Evolutionary conservation across 2,888 invertebrate species (phyloP).

Genomic region (Coremacera marginata): DNA sequence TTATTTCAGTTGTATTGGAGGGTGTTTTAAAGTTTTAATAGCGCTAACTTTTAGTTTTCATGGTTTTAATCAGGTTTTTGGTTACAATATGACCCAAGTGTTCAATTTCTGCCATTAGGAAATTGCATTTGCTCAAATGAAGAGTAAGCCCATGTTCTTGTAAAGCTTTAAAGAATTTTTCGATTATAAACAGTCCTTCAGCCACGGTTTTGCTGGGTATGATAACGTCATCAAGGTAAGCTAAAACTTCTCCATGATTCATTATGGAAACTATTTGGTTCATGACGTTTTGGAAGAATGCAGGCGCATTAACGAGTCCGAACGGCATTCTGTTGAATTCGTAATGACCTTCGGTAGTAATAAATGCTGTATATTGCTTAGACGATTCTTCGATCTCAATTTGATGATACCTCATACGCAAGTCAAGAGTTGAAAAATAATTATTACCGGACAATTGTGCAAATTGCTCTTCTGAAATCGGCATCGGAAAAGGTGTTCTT

Average conservation of each 20-base stretch:
- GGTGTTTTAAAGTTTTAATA: neutral
- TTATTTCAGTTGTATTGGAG: neutral
- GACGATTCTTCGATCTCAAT: slow-evolving; percentile 28
- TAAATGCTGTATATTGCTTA: slow-evolving; percentile 23
- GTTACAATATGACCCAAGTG: neutral
- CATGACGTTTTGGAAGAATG: neutral
- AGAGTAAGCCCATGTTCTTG: neutral
- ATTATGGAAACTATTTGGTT: neutral
- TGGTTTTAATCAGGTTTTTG: neutral
- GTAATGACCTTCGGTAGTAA: neutral
- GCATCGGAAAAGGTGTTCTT: slow-evolving; percentile 14
- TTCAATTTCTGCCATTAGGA: neutral
- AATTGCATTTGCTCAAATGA: neutral
- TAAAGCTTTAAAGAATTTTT: neutral
- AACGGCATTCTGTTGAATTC: no score
- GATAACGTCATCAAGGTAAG: neutral
- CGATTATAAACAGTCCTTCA: neutral
- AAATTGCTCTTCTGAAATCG: slow-evolving; percentile 24
- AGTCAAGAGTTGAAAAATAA: slow-evolving; percentile 31
- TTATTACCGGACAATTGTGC: neutral
- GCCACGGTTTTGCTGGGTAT: neutral
- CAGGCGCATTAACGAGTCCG: no score
- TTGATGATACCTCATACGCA: slow-evolving; percentile 24
- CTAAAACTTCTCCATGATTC: neutral
- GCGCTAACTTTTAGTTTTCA: no score